phyloP scores from a whole-genome alignment of 2,888 invertebrate genomes.

The Aleiodes leptofemur region DNA sequence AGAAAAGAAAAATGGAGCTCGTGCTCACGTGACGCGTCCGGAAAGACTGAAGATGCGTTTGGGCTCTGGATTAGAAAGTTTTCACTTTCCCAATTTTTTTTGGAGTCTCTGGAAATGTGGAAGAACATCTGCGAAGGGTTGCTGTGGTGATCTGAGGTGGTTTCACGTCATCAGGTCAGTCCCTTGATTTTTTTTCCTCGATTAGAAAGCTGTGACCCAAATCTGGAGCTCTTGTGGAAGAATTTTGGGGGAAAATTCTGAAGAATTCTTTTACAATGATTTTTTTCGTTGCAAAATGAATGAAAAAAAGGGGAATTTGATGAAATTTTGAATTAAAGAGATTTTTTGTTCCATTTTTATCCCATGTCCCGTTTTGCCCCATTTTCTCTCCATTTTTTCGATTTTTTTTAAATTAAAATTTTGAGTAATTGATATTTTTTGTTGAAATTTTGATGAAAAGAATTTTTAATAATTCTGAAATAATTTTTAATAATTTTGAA shows the following conservation, averaged over 20 bases:
- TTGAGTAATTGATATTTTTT: too few relatives aligned
- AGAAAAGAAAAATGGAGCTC: slow-evolving; percentile 4
- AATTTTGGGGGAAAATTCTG: neutral
- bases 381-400: too few relatives aligned
- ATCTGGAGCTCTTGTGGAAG: slow-evolving; percentile 6
- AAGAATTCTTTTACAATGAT: too few relatives aligned
- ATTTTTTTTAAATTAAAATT: too few relatives aligned
- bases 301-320: too few relatives aligned
- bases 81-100: slow-evolving; percentile 53
- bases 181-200: slow-evolving; percentile 43
- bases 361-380: too few relatives aligned
- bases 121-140: slow-evolving; percentile 47
- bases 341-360: too few relatives aligned
- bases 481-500: too few relatives aligned
- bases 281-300: too few relatives aligned
- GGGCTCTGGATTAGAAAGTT: slow-evolving; percentile 56
- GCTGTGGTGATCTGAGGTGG: slow-evolving; percentile 24
- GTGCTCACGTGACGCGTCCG: slow-evolving; percentile 6
- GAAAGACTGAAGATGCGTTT: slow-evolving; percentile 10
- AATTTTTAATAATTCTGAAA: too few relatives aligned
- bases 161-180: slow-evolving; percentile 40
- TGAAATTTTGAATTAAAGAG: too few relatives aligned
- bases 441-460: too few relatives aligned
- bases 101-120: neutral
- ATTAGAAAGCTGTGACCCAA: slow-evolving; percentile 55